Evolutionary conservation across 2,797 vertebrate genomes (phyloP), one percentile per base, ranked within the genome.

Genomic region (Lutjanus argentimaculatus): DNA sequence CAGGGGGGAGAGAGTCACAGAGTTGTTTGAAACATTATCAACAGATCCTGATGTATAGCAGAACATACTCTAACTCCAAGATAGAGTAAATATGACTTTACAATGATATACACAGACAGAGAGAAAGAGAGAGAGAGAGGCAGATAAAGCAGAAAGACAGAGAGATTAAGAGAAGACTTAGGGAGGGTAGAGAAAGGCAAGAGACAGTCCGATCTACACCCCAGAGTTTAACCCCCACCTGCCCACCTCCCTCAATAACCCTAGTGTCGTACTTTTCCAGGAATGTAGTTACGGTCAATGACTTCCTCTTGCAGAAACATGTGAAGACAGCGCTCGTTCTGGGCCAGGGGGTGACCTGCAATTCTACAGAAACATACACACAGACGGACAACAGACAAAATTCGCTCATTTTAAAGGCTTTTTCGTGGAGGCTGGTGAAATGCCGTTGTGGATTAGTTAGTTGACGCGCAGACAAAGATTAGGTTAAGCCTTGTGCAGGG

Each of bases 321-420:
- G 92, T 99, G 98, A 95, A 99, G 98, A 95, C 98, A 99, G 93
- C 98, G 98, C 95, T 99, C 98, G 0, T 99, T 99, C 96, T 99
- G 98, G 95, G 98, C 98, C 96, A 99, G 93, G 6, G 98, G 98
- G 85, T 99, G 98, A 94, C 98, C 98, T 80, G 98, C 98, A 95
- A 99, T 99, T 97, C 98, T 99, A 67, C 67, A 91, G 51, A 80
- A 25, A 83, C 51, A 85, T 1, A 85, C 52, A 85, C 19, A 83
- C 8, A 87, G 4, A 88, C 14, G 30, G 21, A 73, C 12, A 69
- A 55, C 4, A 43, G 8, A 64, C 1, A 55, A 69, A 61, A 45
- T 12, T 55, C 40, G 77, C 13, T 72, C 3, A 5, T 77, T 81
- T 79, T 15, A 46, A 73, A 42, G 13, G 11, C 17, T 36, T 75